Percentiles rank a stretch among this genome's conserved stretches.
Conservation (phyloP, 2,797 vertebrate species). For the Threskiornis aethiopicus region DNA sequence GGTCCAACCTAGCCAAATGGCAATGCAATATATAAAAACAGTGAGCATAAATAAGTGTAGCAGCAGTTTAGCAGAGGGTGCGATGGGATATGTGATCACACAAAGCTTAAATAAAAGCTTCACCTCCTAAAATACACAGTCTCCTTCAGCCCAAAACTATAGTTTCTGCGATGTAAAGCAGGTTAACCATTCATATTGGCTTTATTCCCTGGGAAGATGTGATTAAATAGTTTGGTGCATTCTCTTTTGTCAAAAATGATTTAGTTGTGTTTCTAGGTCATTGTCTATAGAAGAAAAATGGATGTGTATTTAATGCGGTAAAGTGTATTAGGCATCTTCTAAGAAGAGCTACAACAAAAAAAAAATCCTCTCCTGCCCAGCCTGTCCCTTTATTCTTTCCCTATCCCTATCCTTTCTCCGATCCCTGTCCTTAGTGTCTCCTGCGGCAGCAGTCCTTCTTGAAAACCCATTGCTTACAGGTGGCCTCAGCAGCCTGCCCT, state of each 20-base stretch:
- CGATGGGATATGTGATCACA: background rate
- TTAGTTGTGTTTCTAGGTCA: slow-evolving; percentile 44
- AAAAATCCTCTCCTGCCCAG: background rate
- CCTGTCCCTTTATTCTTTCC: background rate
- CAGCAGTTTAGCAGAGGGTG: background rate
- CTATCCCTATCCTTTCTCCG: background rate
- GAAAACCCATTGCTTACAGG: background rate
- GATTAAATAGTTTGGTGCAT: slow-evolving; percentile 23
- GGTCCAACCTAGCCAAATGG: background rate
- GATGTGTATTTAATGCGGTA: background rate
- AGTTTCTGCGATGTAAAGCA: background rate
- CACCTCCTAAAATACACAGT: background rate
- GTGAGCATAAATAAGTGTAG: background rate
- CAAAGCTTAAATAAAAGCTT: background rate
- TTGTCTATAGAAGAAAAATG: background rate
- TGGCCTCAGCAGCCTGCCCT: background rate
- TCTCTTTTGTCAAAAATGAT: slow-evolving; percentile 20
- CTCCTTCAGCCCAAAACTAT: background rate
- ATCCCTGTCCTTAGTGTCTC: background rate
- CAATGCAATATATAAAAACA: background rate
- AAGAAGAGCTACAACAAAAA: background rate
- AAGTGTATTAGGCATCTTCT: background rate
- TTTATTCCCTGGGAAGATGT: slow-evolving; percentile 15
- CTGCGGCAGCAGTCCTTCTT: background rate
- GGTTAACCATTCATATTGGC: background rate